These are phyloP conservation scores for Apteryx owenii DNA, from an alignment of 2,113 vertebrate species.

Conservation along the genomic window DNA sequence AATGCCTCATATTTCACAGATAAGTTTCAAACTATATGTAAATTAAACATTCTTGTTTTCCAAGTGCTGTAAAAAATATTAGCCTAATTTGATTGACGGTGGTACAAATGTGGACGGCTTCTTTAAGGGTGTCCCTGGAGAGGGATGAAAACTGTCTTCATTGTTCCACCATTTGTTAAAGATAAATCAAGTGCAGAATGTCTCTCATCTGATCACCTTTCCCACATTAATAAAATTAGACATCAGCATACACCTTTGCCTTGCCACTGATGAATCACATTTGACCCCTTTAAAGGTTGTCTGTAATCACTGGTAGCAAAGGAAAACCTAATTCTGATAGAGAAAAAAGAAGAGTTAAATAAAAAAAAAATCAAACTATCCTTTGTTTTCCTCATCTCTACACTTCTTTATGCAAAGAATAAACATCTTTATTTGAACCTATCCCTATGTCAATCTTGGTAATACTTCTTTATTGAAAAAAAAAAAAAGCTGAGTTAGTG, in stretches of 20 bases:
- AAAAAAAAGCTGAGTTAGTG: neutral
- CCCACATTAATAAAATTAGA: neutral
- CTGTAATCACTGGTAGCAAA: neutral
- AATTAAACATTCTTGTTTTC: slow-evolving; percentile 1
- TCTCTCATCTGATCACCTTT: neutral
- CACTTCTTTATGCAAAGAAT: neutral
- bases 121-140: neutral
- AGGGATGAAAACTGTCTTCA: neutral
- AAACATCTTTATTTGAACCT: neutral
- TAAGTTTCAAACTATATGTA: neutral
- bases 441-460: neutral
- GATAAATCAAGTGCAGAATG: neutral
- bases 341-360: neutral
- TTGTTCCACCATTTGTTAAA: neutral
- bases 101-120: neutral
- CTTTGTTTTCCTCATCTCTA: neutral
- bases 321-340: neutral
- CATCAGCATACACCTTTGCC: neutral
- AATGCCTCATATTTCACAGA: neutral
- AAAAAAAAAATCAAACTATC: neutral
- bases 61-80: neutral
- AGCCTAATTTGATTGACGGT: neutral
- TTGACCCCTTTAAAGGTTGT: neutral
- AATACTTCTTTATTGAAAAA: neutral
- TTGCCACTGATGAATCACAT: neutral